Conservation (phyloP, 2,113 vertebrate genomes). For the Urocitellus parryii region DNA sequence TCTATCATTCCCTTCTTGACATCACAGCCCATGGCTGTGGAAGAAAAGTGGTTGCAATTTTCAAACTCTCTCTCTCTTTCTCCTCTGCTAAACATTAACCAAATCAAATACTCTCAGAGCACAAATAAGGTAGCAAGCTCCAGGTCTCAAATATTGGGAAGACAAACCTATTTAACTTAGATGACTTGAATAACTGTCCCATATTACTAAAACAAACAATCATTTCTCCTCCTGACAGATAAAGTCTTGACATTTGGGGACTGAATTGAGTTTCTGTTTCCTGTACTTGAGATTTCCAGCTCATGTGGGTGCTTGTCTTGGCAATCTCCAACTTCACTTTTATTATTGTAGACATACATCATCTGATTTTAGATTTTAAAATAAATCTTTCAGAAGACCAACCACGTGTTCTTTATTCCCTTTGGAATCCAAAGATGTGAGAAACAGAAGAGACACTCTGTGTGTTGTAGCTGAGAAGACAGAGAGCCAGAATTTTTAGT, state of each 20-base stretch:
- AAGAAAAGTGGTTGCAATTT: conserved; percentile 79
- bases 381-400: conserved; percentile 1
- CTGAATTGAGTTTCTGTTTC: conserved; percentile 30
- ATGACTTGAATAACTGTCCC: conserved; percentile 45
- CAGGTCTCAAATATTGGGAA: conserved; percentile 29
- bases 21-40: conserved; percentile 61
- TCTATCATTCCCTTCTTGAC: conserved; percentile 56
- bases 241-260: conserved; percentile 52
- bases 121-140: conserved; percentile 61
- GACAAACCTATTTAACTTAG: conserved; percentile 57
- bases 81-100: conserved; percentile 49
- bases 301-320: neutral
- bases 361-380: conserved; percentile 38
- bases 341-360: conserved; percentile 15
- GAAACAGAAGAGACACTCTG: neutral
- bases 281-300: conserved; percentile 12
- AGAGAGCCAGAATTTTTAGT: neutral
- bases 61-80: neutral
- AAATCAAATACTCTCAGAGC: conserved; percentile 56
- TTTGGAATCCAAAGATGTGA: neutral
- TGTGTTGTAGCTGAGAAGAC: neutral
- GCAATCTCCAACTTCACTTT: neutral
- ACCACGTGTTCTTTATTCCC: neutral
- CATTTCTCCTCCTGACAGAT: conserved; percentile 43
- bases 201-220: conserved; percentile 51